Conservation (phyloP, 2,113 vertebrate genomes). For the Phrynosoma blainvillii region DNA sequence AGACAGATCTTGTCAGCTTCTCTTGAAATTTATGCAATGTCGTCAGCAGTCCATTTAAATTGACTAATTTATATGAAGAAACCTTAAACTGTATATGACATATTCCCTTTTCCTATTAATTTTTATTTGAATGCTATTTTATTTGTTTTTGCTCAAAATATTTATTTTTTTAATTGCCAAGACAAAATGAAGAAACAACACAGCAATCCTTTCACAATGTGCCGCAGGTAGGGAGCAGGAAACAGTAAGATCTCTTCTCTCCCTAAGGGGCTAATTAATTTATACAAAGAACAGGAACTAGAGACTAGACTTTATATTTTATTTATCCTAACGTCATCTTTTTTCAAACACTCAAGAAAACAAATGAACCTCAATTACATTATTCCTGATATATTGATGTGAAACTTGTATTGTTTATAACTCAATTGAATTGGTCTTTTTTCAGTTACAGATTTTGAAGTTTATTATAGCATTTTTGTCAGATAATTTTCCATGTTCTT, state of each 20-base stretch:
- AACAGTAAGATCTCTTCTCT: not conserved
- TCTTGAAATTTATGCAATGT: too few relatives aligned
- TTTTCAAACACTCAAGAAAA: not conserved
- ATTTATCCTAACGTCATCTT: not conserved
- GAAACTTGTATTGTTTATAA: not conserved
- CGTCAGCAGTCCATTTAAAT: too few relatives aligned
- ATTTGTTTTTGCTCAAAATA: not conserved
- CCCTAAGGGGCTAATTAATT: not conserved
- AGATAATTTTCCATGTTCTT: not conserved
- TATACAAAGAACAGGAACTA: not conserved
- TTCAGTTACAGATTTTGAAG: not conserved
- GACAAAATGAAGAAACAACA: not conserved
- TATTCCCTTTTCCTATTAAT: not conserved
- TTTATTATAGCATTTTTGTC: not conserved
- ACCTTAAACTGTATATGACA: too few relatives aligned
- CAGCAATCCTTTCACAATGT: not conserved
- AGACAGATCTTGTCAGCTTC: too few relatives aligned
- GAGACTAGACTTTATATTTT: not conserved
- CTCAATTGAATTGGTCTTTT: not conserved
- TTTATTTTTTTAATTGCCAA: not conserved
- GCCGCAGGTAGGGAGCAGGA: not conserved
- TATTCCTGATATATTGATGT: not conserved
- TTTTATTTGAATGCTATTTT: not conserved
- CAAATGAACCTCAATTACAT: not conserved
- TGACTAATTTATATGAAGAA: too few relatives aligned